These are phyloP conservation scores for Dicrurus megarhynchus DNA, from an alignment of 2,113 vertebrate species.

Conservation along the genomic window DNA sequence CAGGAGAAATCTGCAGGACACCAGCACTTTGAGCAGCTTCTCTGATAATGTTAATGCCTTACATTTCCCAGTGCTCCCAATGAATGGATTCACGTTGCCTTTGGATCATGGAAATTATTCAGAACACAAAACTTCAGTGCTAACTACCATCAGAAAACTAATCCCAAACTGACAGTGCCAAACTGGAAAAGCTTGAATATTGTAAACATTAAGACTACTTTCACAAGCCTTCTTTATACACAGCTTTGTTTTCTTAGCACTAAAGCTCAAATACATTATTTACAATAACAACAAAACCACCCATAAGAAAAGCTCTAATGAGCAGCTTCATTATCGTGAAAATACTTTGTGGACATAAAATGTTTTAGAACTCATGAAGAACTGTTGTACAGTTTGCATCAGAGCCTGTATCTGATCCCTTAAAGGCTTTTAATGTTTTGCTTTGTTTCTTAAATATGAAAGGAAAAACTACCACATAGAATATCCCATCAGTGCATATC, in stretches of 20 bases:
- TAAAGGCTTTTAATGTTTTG: background rate
- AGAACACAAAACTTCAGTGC: background rate
- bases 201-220: background rate
- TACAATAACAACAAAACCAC: background rate
- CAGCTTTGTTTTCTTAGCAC: background rate
- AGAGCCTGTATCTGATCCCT: background rate
- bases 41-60: background rate
- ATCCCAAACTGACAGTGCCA: background rate
- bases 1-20: background rate
- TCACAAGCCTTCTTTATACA: background rate
- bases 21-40: background rate
- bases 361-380: background rate
- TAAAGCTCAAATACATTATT: background rate
- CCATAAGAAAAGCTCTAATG: background rate
- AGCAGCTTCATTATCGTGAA: background rate
- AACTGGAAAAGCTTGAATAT: background rate
- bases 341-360: background rate
- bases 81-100: background rate
- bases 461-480: background rate
- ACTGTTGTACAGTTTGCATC: background rate
- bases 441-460: background rate
- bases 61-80: background rate
- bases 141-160: background rate
- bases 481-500: background rate
- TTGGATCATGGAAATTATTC: background rate